Percentiles rank a stretch among this genome's conserved stretches.
These are phyloP conservation scores for Penaeus chinensis DNA, from an alignment of 1,140 invertebrate genomes.

Conservation along the genomic window DNA sequence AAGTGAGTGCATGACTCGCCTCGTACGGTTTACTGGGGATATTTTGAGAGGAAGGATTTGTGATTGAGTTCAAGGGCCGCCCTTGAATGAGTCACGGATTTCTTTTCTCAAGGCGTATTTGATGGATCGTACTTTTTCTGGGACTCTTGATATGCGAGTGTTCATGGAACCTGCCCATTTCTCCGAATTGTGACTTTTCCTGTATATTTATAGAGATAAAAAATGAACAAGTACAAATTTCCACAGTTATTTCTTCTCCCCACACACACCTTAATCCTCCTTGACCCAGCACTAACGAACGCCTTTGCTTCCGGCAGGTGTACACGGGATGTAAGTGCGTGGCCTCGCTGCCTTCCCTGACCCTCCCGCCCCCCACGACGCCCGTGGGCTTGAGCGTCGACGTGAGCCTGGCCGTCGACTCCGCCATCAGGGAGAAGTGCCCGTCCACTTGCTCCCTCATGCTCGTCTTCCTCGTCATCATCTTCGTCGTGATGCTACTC, in stretches of 20 bases:
- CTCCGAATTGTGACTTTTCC: too few relatives aligned
- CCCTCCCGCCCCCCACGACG: background rate
- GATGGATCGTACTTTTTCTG: too few relatives aligned
- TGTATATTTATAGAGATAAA: too few relatives aligned
- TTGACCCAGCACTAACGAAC: too few relatives aligned
- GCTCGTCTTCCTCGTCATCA: slow-evolving; percentile 76
- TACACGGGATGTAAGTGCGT: slow-evolving; percentile 60
- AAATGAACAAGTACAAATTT: slow-evolving; percentile 25
- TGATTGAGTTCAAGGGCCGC: too few relatives aligned
- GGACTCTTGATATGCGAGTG: too few relatives aligned
- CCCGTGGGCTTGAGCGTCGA: background rate
- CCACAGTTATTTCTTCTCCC: slow-evolving; percentile 20
- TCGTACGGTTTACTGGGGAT: background rate
- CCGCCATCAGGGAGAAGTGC: slow-evolving; percentile 77
- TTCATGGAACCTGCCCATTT: too few relatives aligned
- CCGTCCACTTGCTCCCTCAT: slow-evolving; percentile 75
- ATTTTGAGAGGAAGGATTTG: too few relatives aligned
- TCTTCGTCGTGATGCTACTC: slow-evolving; percentile 80
- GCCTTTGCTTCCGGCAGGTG: slow-evolving; percentile 16
- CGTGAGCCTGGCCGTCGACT: slow-evolving; percentile 40
- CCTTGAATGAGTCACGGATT: too few relatives aligned
- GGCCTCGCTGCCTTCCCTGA: background rate
- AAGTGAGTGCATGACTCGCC: slow-evolving; percentile 19
- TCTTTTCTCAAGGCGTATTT: too few relatives aligned
- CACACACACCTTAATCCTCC: background rate